Percentiles rank a stretch among this genome's conserved stretches.
Conservation (phyloP, 1,140 invertebrate genomes). For the Sinella curviseta region DNA sequence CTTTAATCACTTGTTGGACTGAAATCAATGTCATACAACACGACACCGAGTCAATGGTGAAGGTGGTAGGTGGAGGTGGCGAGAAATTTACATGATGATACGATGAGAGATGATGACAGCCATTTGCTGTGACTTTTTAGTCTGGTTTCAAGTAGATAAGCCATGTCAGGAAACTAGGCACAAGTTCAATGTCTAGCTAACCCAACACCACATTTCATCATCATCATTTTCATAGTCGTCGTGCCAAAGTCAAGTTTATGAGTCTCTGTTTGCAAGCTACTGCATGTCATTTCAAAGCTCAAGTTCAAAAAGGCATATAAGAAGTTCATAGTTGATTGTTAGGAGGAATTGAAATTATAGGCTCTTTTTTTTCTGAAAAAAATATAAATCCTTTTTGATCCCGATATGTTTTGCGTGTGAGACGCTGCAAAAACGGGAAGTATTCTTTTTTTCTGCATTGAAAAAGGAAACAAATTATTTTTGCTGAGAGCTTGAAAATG, state of each 20-base stretch:
- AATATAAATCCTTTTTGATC: not conserved
- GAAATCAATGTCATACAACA: too few relatives aligned
- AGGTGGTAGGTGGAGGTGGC: too few relatives aligned
- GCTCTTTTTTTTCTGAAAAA: too few relatives aligned
- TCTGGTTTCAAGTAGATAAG: too few relatives aligned
- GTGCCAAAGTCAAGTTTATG: not conserved
- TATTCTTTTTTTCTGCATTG: not conserved
- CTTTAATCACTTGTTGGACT: too few relatives aligned
- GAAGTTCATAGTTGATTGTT: too few relatives aligned
- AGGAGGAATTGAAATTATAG: too few relatives aligned
- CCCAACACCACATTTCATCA: not conserved
- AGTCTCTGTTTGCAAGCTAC: not conserved
- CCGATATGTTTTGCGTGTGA: not conserved
- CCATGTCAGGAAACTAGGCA: not conserved
- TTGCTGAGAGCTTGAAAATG: not conserved
- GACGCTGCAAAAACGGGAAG: not conserved
- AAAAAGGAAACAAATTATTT: constrained; percentile 2
- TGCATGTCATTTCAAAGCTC: not conserved
- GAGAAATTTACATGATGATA: too few relatives aligned
- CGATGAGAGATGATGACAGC: too few relatives aligned
- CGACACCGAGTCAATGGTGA: too few relatives aligned
- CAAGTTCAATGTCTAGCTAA: not conserved
- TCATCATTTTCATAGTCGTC: not conserved
- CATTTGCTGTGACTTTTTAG: too few relatives aligned
- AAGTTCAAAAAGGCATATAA: not conserved